Evolutionary conservation across 1,140 invertebrate genomes (phyloP).

Genomic region (Plutomurus gul): DNA sequence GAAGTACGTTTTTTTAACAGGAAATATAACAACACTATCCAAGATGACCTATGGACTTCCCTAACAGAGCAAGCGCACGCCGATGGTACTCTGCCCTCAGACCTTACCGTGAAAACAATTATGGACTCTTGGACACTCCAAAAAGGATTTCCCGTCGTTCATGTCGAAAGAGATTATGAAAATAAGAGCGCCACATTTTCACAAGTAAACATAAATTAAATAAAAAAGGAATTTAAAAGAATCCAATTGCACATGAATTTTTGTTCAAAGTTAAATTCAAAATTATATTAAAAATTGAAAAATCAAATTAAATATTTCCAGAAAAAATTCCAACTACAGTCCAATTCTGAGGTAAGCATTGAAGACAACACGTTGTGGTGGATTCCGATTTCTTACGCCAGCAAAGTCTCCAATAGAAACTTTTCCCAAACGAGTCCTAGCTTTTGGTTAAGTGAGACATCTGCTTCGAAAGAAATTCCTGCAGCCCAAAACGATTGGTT

Average conservation of each 20-base stretch:
- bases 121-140: conserved; percentile 44
- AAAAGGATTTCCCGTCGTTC: conserved; percentile 78
- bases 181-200: conserved; percentile 62
- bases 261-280: too few relatives aligned
- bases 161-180: conserved; percentile 70
- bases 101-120: neutral
- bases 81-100: conserved; percentile 61
- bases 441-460: neutral
- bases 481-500: conserved; percentile 67
- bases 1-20: conserved; percentile 59
- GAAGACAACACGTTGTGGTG: conserved; percentile 67
- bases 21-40: conserved; percentile 76
- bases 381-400: conserved; percentile 81
- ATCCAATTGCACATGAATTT: neutral
- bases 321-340: conserved; percentile 42
- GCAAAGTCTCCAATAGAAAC: conserved; percentile 62
- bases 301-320: neutral
- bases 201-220: conserved; percentile 60
- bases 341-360: conserved; percentile 35
- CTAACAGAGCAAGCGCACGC: conserved; percentile 73
- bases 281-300: too few relatives aligned
- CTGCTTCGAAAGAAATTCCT: neutral
- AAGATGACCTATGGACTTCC: conserved; percentile 83
- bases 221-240: too few relatives aligned
- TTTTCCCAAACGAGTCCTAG: conserved; percentile 65